Conservation (phyloP, 2,113 vertebrate genomes). For the Tragelaphus buxtoni region DNA sequence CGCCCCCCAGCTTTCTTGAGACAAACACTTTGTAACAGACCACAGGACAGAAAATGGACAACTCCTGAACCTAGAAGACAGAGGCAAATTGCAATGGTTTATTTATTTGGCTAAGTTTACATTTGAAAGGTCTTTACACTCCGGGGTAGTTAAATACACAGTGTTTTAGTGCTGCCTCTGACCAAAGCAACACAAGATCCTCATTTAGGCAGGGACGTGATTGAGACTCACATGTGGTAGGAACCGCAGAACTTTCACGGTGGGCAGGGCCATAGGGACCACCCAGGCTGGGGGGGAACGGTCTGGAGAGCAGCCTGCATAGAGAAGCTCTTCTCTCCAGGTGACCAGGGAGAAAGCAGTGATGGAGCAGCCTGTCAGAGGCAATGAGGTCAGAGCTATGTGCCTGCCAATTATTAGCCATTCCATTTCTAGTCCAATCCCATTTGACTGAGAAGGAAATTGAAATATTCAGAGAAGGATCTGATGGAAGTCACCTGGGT, state of each 20-base stretch:
- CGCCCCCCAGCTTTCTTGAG: background rate
- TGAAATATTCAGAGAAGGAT: background rate
- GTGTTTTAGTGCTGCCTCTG: background rate
- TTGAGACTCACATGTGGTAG: fast-evolving
- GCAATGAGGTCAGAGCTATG: background rate
- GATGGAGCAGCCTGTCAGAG: background rate
- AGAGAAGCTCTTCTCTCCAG: background rate
- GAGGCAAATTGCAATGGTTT: background rate
- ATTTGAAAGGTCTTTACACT: background rate
- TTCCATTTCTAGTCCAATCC: background rate
- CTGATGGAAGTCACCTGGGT: background rate
- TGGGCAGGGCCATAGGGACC: fast-evolving
- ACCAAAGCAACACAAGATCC: background rate
- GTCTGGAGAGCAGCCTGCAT: fast-evolving
- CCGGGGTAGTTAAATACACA: background rate
- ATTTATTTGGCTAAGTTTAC: background rate
- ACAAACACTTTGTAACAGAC: background rate
- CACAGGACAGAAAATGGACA: background rate
- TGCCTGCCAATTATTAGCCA: too few species aligned
- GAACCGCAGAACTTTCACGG: background rate
- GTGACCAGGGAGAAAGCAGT: fast-evolving
- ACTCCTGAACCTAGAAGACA: background rate
- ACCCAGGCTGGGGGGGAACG: background rate
- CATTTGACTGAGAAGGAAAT: background rate
- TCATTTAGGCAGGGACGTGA: fast-evolving